Evolutionary conservation across 2,797 vertebrate genomes (phyloP).

Genomic region (Etheostoma nigrum): DNA sequence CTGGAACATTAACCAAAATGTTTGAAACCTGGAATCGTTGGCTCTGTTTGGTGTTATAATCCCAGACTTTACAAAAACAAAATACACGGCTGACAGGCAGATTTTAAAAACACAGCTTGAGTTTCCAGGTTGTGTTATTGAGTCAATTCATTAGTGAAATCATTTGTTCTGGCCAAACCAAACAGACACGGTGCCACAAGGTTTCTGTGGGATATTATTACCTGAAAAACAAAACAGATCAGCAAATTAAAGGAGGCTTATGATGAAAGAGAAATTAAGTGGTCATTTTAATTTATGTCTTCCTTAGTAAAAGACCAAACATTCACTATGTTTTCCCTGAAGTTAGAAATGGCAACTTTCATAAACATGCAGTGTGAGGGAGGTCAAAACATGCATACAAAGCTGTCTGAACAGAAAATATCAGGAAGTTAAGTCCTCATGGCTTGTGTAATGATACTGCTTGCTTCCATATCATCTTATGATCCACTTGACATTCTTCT

Average conservation of each 20-base stretch:
- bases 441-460: constrained; percentile 47
- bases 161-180: constrained; percentile 54
- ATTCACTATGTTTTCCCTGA: constrained; percentile 2
- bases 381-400: constrained; percentile 15
- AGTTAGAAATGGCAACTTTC: constrained; percentile 4
- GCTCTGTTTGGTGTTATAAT: constrained; percentile 53
- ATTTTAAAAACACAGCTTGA: constrained; percentile 57
- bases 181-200: constrained; percentile 49
- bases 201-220: constrained; percentile 59
- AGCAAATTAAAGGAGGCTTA: constrained; percentile 6
- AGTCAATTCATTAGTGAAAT: constrained; percentile 69
- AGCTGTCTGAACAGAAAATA: constrained; percentile 28
- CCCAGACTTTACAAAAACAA: constrained; percentile 63
- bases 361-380: constrained; percentile 11
- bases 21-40: constrained; percentile 64
- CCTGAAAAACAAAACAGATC: constrained; percentile 37
- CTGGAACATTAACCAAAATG: constrained; percentile 61
- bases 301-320: constrained; percentile 11
- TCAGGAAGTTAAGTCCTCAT: constrained; percentile 36
- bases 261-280: constrained; percentile 23
- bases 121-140: constrained; percentile 67
- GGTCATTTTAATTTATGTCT: constrained; percentile 35
- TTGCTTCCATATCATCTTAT: constrained; percentile 68
- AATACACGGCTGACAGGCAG: constrained; percentile 56
- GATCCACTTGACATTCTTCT: constrained; percentile 71